These are phyloP conservation scores for Melanotaenia trifasciata DNA, from an alignment of 2,797 vertebrate genomes.

Conservation along the genomic window DNA sequence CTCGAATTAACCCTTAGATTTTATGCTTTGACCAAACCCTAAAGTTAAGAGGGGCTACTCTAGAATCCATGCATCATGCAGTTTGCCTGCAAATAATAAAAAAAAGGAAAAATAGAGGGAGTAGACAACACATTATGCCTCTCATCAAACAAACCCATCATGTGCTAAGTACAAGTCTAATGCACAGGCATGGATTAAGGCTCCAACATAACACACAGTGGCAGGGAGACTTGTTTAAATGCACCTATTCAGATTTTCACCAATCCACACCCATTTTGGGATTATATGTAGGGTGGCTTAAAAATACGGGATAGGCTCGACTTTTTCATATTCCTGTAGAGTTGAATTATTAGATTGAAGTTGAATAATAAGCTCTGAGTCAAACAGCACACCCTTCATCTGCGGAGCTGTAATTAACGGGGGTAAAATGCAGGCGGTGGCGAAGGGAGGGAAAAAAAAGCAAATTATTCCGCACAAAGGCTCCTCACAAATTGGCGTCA, in stretches of 20 bases:
- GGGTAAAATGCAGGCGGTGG: slow-evolving; percentile 91
- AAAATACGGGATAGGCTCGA: slow-evolving; percentile 84
- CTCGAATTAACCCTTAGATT: slow-evolving; percentile 34
- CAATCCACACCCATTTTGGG: slow-evolving; percentile 89
- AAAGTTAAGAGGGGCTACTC: slow-evolving; percentile 30
- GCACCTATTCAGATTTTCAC: slow-evolving; percentile 90
- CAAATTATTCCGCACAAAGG: slow-evolving; percentile 99
- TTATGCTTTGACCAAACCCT: slow-evolving; percentile 10
- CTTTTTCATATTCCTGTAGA: slow-evolving; percentile 91
- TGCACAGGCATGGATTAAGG: slow-evolving; percentile 31
- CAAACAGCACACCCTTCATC: slow-evolving; percentile 98
- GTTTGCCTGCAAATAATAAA: neutral
- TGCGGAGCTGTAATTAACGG: slow-evolving; percentile 98
- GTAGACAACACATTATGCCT: slow-evolving; percentile 23
- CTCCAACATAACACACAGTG: slow-evolving; percentile 47
- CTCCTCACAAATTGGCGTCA: slow-evolving; percentile 99
- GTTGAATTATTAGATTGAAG: slow-evolving; percentile 99
- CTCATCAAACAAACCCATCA: slow-evolving; percentile 31
- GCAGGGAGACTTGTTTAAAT: slow-evolving; percentile 68
- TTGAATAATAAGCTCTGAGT: slow-evolving; percentile 99
- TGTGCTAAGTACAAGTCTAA: slow-evolving; percentile 12
- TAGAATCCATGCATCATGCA: neutral
- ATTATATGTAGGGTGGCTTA: slow-evolving; percentile 91
- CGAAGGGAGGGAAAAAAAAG: slow-evolving; percentile 83
- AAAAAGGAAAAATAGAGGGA: neutral